These are phyloP conservation scores for Colius striatus DNA, from an alignment of 2,113 vertebrate genomes.

Conservation along the genomic window DNA sequence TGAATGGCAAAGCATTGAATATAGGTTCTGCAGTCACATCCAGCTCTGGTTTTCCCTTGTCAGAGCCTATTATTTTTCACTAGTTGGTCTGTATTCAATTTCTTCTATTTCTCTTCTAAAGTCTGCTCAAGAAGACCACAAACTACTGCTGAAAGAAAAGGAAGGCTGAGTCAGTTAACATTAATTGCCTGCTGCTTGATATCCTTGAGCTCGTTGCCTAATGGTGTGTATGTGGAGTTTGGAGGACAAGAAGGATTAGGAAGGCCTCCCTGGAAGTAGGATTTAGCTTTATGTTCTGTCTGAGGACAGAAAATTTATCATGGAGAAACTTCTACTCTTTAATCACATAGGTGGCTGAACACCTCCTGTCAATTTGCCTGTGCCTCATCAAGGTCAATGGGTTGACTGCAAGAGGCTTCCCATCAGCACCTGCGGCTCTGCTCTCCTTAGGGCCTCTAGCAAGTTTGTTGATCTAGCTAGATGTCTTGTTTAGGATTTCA, in stretches of 20 bases:
- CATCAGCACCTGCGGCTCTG: not conserved
- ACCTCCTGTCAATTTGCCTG: not conserved
- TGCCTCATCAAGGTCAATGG: not conserved
- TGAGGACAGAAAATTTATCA: not conserved
- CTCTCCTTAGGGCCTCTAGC: not conserved
- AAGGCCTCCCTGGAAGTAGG: not conserved
- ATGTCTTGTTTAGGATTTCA: not conserved
- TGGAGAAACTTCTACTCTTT: not conserved
- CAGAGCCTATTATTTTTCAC: not conserved
- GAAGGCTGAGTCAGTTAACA: constrained; percentile 4
- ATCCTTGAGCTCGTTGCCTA: not conserved
- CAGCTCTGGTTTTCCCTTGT: not conserved
- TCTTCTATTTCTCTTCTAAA: constrained; percentile 8
- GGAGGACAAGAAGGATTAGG: not conserved
- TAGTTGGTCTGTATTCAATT: not conserved
- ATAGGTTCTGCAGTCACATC: not conserved
- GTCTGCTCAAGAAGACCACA: not conserved
- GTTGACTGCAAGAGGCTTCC: not conserved
- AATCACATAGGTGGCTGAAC: not conserved
- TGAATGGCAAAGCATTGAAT: not conserved
- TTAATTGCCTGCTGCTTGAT: constrained; percentile 10
- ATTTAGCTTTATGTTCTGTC: not conserved
- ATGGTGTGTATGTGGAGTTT: not conserved
- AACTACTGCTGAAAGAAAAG: constrained; percentile 7
- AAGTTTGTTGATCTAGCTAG: not conserved